A percentile compares a stretch with the other conserved stretches of the same genome.
phyloP scores from a whole-genome alignment of 1,140 invertebrate species.

The Rhyacophila brunnea region DNA sequence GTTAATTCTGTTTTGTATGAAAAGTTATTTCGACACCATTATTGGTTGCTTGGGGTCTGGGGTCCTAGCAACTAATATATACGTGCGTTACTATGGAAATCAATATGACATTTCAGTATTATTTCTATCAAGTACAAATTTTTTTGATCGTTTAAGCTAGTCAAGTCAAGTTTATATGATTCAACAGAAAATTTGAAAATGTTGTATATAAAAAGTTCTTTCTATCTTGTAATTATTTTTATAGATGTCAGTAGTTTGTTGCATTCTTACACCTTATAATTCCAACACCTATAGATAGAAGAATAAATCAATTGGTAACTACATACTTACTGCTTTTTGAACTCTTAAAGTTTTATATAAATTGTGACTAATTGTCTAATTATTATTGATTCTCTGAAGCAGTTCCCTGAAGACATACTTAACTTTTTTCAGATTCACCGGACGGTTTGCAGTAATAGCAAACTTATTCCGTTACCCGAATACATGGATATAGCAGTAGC shows the following conservation, averaged over 20 bases:
- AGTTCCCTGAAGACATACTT: conserved; percentile 1
- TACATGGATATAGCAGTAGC: conserved; percentile 56
- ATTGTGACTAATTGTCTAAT: background rate
- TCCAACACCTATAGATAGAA: background rate
- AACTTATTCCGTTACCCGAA: conserved; percentile 47
- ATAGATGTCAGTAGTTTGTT: background rate
- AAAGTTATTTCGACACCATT: no score
- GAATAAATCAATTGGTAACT: background rate
- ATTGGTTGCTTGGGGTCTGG: no score
- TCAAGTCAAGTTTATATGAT: no score
- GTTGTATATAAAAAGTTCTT: no score
- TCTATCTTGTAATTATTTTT: no score
- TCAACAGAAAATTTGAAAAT: no score
- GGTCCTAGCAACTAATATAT: no score
- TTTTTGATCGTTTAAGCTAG: no score
- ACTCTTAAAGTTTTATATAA: background rate
- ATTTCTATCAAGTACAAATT: no score
- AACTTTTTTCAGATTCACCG: conserved; percentile 41
- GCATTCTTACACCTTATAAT: background rate
- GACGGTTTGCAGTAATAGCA: conserved; percentile 39
- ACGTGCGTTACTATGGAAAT: no score
- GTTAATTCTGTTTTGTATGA: no score
- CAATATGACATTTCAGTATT: no score
- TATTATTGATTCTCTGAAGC: background rate
- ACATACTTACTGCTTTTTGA: background rate